Evolutionary conservation across 64 coral and sea anemone genomes (phyloP).

Genomic region (Cladopsammia gracilis): DNA sequence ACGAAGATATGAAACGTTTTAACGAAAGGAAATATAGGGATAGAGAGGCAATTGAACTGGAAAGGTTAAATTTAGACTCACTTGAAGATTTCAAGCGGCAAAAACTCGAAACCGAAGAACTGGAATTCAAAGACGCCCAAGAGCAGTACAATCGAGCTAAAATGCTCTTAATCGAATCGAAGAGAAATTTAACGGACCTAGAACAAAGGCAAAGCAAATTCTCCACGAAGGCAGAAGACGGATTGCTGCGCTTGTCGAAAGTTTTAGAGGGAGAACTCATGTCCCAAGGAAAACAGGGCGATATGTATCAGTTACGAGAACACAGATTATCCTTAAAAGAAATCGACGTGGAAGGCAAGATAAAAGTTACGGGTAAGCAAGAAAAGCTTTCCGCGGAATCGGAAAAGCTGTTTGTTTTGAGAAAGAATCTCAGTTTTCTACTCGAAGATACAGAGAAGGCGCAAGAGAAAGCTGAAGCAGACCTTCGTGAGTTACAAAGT

Average conservation of each 20-base stretch:
- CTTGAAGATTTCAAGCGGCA: constrained; percentile 72
- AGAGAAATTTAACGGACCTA: constrained; percentile 68
- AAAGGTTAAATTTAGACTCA: constrained; percentile 64
- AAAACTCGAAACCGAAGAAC: constrained; percentile 77
- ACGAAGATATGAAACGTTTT: constrained; percentile 57
- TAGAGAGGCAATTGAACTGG: constrained; percentile 69
- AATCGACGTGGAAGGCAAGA: constrained; percentile 88
- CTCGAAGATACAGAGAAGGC: constrained; percentile 82
- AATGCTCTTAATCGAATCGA: constrained; percentile 85
- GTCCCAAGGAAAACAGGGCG: constrained; percentile 64
- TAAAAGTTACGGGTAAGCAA: constrained; percentile 76
- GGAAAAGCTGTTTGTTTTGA: constrained; percentile 58
- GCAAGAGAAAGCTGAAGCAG: constrained; percentile 88
- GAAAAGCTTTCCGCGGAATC: constrained; percentile 51
- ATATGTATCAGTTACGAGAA: constrained; percentile 77
- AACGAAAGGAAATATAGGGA: constrained; percentile 59
- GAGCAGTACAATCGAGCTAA: constrained; percentile 84
- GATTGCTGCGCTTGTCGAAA: constrained; percentile 79
- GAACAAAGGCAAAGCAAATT: constrained; percentile 64
- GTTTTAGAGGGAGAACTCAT: constrained; percentile 67
- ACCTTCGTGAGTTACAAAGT: constrained; percentile 79
- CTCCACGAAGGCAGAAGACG: constrained; percentile 60
- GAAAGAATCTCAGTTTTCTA: constrained; percentile 69
- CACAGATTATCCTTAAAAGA: constrained; percentile 81
- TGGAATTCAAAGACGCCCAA: constrained; percentile 78